Evolutionary conservation across 2,888 invertebrate genomes (phyloP).

Genomic region (Gortyna flavago): DNA sequence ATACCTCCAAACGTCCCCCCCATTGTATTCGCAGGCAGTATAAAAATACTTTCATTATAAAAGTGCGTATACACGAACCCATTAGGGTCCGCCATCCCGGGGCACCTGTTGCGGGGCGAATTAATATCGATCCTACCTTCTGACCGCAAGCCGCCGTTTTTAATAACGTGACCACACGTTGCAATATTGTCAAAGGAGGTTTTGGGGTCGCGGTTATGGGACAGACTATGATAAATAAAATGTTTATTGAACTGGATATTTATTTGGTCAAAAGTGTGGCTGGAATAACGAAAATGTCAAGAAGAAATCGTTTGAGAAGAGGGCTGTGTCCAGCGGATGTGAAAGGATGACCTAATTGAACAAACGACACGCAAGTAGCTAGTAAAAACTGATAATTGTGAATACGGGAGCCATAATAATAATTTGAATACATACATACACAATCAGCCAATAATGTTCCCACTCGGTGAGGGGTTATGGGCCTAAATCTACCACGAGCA

Average conservation of each 20-base stretch:
- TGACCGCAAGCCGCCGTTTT: conserved; percentile 35
- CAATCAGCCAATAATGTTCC: neutral
- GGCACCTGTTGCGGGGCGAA: conserved; percentile 72
- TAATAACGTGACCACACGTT: conserved; percentile 37
- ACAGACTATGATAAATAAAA: neutral
- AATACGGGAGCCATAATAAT: no score
- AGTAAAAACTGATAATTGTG: neutral
- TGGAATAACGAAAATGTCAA: neutral
- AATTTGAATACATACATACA: neutral
- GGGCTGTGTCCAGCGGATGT: neutral
- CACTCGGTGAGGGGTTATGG: neutral
- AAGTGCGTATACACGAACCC: conserved; percentile 47
- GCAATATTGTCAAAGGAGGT: conserved; percentile 29
- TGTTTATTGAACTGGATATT: neutral
- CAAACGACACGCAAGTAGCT: neutral
- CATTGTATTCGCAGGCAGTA: conserved; percentile 42
- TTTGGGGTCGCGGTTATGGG: neutral
- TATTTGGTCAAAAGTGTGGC: neutral
- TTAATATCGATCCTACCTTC: conserved; percentile 68
- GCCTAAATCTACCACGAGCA: neutral
- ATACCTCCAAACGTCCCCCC: conserved; percentile 23
- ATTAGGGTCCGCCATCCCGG: conserved; percentile 55
- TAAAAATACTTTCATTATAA: conserved; percentile 62
- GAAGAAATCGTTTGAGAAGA: neutral
- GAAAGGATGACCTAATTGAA: neutral